Evolutionary conservation across 2,113 vertebrate species (phyloP), one percentile per base, ranked within the genome.

Genomic region (Ochotona curzoniae): DNA sequence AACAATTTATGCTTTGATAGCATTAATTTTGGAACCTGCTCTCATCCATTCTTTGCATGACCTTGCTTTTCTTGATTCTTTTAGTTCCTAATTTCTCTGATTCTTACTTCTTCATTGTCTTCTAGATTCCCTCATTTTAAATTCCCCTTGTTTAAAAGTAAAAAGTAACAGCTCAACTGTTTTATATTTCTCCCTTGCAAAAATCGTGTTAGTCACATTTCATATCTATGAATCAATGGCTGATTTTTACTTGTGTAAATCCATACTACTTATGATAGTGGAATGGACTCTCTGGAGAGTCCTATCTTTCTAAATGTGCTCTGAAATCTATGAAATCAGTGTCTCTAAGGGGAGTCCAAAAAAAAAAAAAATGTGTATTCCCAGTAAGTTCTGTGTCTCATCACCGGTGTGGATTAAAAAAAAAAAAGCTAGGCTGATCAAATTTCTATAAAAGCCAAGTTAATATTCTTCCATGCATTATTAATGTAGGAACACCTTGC

Each of bases 71-170:
- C 54, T 57, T 57, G 54, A 57, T 17, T 57, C 17, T 18, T 57
- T 57, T 87, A 74, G 75, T 32, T 69, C 35, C 70, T 70, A 93
- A 88, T 18, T 93, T 76, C 38, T 83, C 18, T 60, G 32, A 64
- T 80, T 10, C 18, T 86, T 49, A 20, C 20, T 80, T 89, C 15
- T 75, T 28, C 8, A 90, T 35, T 89, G n/a, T 80, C 15, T 4
- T 57, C 18, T 47, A 89, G 26, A 64, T 84, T 84, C 23, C 32
- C 79, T 82, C 84, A 21, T 89, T 93, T 87, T 66, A 93, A 95
- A 80, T 63, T 44, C 4, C 11, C 18, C 51, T 60, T 91, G 73
- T 69, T 51, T 30, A 20, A 90, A 81, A 66, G 78, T 81, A 18
- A 83, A 81, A 90, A 82, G 44, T 38, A 78, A 20, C n/a, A 90